Conservation (phyloP, 2,113 vertebrate genomes). For the Orycteropus afer region DNA sequence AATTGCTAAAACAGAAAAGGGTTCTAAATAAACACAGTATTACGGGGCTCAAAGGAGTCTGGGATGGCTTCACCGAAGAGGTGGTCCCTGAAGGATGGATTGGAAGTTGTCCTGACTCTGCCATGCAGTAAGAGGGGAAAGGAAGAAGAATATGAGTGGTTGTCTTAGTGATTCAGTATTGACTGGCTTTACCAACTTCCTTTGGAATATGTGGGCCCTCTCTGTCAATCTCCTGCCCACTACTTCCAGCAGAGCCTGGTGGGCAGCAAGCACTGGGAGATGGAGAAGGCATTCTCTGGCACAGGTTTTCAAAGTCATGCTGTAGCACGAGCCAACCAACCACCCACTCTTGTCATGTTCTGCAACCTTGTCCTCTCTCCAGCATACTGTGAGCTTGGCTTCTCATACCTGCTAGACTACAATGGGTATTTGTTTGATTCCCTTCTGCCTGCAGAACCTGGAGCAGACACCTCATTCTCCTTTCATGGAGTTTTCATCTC, state of each 20-base stretch:
- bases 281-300: not conserved
- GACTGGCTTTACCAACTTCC: not conserved
- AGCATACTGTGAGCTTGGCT: fast-evolving
- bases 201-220: not conserved
- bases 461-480: not conserved
- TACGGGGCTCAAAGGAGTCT: not conserved
- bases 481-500: not conserved
- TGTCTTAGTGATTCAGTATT: not conserved
- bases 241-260: not conserved
- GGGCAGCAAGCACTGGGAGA: not conserved
- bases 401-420: not conserved
- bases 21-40: not conserved
- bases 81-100: not conserved
- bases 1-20: not conserved
- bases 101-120: not conserved
- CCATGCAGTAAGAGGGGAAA: not conserved
- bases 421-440: not conserved
- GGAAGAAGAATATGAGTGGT: not conserved
- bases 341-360: not conserved
- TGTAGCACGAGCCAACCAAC: fast-evolving
- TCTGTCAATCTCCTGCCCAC: not conserved
- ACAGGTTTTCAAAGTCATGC: not conserved
- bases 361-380: fast-evolving
- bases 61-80: not conserved
- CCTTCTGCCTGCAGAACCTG: not conserved